Base-by-base conservation (phyloP, 1,140 invertebrate genomes). In the Plectus sambesii region DNA sequence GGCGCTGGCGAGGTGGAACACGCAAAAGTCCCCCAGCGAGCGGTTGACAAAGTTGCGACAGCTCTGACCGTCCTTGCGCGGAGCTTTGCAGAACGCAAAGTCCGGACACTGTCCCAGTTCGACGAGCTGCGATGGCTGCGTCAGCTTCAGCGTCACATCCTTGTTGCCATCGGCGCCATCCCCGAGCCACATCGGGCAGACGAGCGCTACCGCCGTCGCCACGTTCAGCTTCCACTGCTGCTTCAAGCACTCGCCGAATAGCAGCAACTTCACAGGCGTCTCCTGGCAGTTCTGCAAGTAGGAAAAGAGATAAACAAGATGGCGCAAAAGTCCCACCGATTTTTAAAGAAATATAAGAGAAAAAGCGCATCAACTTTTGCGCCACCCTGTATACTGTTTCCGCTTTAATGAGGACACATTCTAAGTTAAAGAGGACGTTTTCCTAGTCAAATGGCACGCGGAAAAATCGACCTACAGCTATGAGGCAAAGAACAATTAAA, bases 151-250 rank as follows among this genome's bases (percentile, higher is more conserved):
- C 9, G 56, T 56, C 2, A 51, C 30, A n/a, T 20, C 26, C 41
- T 30, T 45, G 38, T 35, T 49, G 56, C 63, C 0, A 58, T 38
- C 17, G 22, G 30, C 20, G 30, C 35, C 22, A 55, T 55, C 42
- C 42, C 35, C 44, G 36, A 27, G 38, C n/a, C n/a, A n/a, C 25
- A 56, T 39, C 5, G 60, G 25, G 42, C 47, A 41, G 19, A 56
- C 42, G 5, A 65, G 23, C 9, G 55, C 48, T 22, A 65, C 41
- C 8, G 53, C 41, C 6, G 25, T 41, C 3, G 63, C 62, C 0
- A 44, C 23, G 40, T 58, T 63, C 8, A 68, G 36, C 45, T 65
- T 68, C 62, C 62, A 65, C 44, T 65, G 49, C 9, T 62, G 44
- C 39, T 55, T 51, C 12, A 58, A 52, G 30, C 53, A 58, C n/a